Base-by-base conservation (phyloP, 2,113 vertebrate species). In the Notothenia rossii region DNA sequence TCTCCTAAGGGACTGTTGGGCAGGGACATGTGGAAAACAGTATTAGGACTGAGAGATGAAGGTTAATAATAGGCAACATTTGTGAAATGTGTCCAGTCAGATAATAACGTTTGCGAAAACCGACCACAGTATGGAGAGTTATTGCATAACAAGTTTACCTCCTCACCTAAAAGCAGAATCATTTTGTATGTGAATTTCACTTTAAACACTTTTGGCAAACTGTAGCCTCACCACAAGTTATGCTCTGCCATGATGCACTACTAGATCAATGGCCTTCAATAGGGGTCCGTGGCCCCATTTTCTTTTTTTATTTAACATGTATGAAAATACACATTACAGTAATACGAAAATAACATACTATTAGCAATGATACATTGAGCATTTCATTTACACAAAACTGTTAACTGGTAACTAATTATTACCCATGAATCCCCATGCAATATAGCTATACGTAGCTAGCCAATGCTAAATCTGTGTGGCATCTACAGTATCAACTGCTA, bases 131-230 rank as follows among this genome's bases (percentile, higher is more conserved):
- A 61, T 11, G 29, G 62, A 68, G 56, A 65, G 36, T 7, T 22
- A 75, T 91, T 88, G 68, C 84, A 72, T 84, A 84, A 87, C 54
- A 51, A 68, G 64, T 48, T 70, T 54, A 73, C 50, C 33, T 78
- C 54, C 75, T 29, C 29, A 29, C 29, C 3, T 80, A 75, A 91
- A 81, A 81, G 75, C 85, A 66, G 64, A n/a, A 48, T 81, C 74
- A 82, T 88, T 40, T 78, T 84, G 1, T 7, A 40, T 29, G 36
- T 40, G 36, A 58, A 88, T 91, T 71, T 86, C 79, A 88, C 53
- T 64, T 33, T 83, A 88, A 88, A 89, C 73, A 36, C 78, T 86
- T 79, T 73, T 81, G 54, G 81, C 81, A 83, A 80, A 83, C 53
- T 86, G 70, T 67, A 36, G 75, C 62, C 79, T 66, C 62, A 45